Evolutionary conservation across 2,113 vertebrate genomes (phyloP).

Genomic region (Bos taurus): ARS-UCD2.0 NC_037348.1:14930501-14931000

Average conservation of each 20-base stretch:
- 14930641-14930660: neutral
- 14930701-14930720: neutral
- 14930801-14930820: neutral
- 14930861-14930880: neutral
- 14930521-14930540: neutral
- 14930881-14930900: neutral
- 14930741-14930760: neutral
- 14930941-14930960: neutral
- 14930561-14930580: neutral
- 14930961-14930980: neutral
- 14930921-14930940: neutral
- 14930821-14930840: rapidly evolving
- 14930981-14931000: neutral
- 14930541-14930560: neutral
- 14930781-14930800: neutral
- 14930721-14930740: neutral
- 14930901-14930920: neutral
- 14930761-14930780: neutral
- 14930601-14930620: neutral
- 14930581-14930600: neutral
- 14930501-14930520: neutral
- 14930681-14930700: neutral
- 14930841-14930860: neutral
- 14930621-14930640: neutral
- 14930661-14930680: neutral